phyloP scores from a whole-genome alignment of 2,113 vertebrate species.

The Pachyramphus minor region DNA sequence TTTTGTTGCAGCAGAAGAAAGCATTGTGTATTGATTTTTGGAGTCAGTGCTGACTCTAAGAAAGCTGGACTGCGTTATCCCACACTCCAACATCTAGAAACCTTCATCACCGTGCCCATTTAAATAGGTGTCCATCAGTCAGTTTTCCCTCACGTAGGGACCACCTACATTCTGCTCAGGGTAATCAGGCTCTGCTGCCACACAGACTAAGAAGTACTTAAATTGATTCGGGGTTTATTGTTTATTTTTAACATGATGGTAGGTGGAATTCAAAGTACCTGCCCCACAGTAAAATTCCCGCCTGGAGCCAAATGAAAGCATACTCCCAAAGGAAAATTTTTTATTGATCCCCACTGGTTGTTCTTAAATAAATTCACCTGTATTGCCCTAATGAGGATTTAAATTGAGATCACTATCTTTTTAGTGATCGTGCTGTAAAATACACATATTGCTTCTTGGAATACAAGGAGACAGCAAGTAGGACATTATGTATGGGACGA shows the following conservation, averaged over 20 bases:
- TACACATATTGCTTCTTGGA: neutral
- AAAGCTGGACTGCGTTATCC: neutral
- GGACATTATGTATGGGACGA: neutral
- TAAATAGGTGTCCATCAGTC: neutral
- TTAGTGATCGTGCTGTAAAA: neutral
- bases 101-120: neutral
- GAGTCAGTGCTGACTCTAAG: neutral
- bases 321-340: neutral
- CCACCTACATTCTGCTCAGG: neutral
- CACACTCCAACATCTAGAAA: neutral
- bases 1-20: neutral
- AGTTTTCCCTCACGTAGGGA: accelerated
- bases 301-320: neutral
- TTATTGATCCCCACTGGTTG: neutral
- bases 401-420: neutral
- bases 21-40: neutral
- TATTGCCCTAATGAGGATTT: neutral
- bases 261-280: neutral
- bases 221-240: neutral
- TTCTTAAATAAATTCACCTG: neutral
- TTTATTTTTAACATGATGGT: neutral
- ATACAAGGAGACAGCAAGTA: neutral
- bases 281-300: neutral
- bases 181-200: neutral
- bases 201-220: neutral